Evolutionary conservation across 30 jellyfish, hydroid and myxozoan species (phyloP).

Genomic region (Phacellophora camtschatica): DNA sequence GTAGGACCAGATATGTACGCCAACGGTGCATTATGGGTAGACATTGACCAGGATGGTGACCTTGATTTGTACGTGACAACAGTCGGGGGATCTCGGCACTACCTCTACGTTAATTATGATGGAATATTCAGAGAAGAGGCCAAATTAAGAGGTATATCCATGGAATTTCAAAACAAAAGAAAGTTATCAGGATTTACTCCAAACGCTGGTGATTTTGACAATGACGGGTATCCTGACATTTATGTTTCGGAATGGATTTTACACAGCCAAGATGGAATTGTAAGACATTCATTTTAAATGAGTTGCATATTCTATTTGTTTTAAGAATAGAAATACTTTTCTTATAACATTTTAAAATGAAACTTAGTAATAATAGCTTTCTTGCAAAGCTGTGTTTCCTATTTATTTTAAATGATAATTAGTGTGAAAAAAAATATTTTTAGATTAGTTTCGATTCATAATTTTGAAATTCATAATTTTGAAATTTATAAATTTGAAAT

Average conservation of each 20-base stretch:
- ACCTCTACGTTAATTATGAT: conserved; percentile 84
- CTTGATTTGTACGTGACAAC: conserved; percentile 90
- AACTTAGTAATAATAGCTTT: no score
- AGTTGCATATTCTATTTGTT: no score
- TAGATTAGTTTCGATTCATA: no score
- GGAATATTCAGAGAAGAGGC: conserved; percentile 95
- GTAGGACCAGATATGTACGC: conserved; percentile 92
- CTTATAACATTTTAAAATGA: no score
- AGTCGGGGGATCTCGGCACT: conserved; percentile 91
- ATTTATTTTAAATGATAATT: no score
- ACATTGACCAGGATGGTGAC: conserved; percentile 97
- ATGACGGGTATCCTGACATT: conserved; percentile 91
- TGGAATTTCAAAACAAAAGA: conserved; percentile 74
- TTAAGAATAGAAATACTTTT: no score
- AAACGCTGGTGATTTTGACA: conserved; percentile 88
- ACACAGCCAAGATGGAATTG: conserved; percentile 68
- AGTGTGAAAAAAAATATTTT: no score
- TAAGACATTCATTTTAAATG: no score
- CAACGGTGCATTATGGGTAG: conserved; percentile 97
- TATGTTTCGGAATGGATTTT: conserved; percentile 90
- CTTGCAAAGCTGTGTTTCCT: no score
- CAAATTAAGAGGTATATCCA: conserved; percentile 49
- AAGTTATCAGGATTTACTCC: conserved; percentile 96
- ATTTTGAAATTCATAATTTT: no score
- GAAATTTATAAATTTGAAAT: no score